phyloP scores from a whole-genome alignment of 37 sponge, comb jelly and placozoan species.

The Bolinopsis microptera region DNA sequence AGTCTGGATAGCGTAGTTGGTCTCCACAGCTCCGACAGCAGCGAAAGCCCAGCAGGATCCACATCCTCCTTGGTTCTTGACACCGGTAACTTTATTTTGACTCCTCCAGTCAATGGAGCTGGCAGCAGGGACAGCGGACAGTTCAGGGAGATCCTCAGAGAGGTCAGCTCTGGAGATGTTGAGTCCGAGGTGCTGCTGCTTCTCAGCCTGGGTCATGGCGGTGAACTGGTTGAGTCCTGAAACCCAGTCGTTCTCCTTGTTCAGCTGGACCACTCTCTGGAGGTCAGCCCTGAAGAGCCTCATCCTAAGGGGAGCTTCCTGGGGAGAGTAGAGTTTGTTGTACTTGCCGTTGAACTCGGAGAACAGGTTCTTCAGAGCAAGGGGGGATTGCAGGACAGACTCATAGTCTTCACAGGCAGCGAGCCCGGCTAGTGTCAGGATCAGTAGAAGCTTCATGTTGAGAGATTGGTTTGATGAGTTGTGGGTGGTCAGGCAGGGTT shows the following conservation, averaged over 20 bases:
- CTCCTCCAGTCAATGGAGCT: neutral
- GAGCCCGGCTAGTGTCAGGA: neutral
- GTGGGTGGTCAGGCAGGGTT: too few relatives aligned
- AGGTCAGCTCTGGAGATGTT: too few relatives aligned
- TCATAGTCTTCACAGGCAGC: neutral
- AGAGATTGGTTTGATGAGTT: neutral
- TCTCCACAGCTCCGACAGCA: too few relatives aligned
- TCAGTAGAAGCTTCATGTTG: neutral
- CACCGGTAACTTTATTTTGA: neutral
- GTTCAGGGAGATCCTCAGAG: neutral
- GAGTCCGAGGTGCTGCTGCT: neutral
- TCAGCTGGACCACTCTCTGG: neutral
- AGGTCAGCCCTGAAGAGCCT: neutral
- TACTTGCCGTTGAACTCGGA: neutral
- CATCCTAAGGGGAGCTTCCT: neutral
- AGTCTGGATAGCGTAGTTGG: too few relatives aligned
- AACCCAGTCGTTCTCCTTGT: neutral
- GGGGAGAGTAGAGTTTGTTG: neutral
- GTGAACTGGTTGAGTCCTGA: neutral
- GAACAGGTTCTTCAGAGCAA: neutral
- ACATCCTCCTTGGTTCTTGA: too few relatives aligned
- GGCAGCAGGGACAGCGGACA: neutral
- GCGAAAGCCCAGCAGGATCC: too few relatives aligned
- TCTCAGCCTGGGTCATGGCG: neutral
- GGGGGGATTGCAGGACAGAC: neutral